Percentiles rank a stretch among this genome's conserved stretches.
Conservation (phyloP, 2,797 vertebrate species). For the Jordanella pulchra region DNA sequence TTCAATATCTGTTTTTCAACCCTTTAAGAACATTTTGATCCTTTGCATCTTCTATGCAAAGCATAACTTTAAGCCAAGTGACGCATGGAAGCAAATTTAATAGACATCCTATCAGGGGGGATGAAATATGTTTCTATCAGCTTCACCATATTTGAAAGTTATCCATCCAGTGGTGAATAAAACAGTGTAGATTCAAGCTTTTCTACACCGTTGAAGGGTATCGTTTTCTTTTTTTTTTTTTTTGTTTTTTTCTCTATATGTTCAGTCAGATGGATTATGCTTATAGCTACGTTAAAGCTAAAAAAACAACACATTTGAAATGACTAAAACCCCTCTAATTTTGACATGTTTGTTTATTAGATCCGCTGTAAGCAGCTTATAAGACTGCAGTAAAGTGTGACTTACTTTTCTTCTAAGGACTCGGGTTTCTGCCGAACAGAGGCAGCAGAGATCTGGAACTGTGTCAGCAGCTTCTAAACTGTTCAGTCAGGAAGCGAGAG, state of each 20-base stretch:
- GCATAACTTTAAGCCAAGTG: not conserved
- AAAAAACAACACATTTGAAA: not conserved
- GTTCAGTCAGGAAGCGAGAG: conserved; percentile 64
- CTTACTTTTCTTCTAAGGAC: not conserved
- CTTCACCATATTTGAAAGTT: no score
- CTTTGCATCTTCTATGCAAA: not conserved
- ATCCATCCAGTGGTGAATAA: no score
- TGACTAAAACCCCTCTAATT: not conserved
- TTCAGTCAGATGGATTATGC: no score
- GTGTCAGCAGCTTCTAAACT: conserved; percentile 27
- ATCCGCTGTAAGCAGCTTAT: not conserved
- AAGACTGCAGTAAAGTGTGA: not conserved
- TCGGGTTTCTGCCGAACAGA: not conserved
- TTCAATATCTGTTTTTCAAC: not conserved
- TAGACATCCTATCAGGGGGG: not conserved
- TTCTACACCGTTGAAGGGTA: no score
- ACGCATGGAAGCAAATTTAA: not conserved
- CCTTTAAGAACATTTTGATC: not conserved
- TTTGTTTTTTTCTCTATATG: no score
- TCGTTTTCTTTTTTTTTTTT: no score
- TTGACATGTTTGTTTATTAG: not conserved
- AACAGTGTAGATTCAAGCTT: no score
- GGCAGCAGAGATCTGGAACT: not conserved
- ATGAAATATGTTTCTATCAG: no score
- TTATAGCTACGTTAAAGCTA: not conserved